Conservation (phyloP, 2,888 invertebrate species). For the Dioctria linearis region DNA sequence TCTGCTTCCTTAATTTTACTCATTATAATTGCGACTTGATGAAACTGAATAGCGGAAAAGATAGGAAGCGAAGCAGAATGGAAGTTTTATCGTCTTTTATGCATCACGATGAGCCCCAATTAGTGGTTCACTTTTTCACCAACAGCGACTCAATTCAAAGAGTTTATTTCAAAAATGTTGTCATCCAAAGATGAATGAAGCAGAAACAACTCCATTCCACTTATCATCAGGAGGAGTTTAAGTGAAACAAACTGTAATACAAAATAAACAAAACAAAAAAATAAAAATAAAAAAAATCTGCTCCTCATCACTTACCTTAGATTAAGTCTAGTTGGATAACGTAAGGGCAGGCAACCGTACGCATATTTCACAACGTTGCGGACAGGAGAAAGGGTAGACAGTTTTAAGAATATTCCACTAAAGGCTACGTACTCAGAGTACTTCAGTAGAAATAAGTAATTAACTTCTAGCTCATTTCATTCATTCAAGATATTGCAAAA, state of each 20-base stretch:
- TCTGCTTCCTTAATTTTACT: slow-evolving; percentile 32
- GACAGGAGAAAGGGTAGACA: not conserved
- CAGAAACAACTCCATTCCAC: slow-evolving; percentile 18
- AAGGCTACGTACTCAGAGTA: slow-evolving; percentile 38
- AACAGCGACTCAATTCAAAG: slow-evolving; percentile 43
- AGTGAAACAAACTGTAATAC: slow-evolving; percentile 24
- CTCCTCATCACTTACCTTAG: slow-evolving; percentile 22
- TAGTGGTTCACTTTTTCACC: slow-evolving; percentile 46
- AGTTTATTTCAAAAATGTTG: slow-evolving; percentile 45
- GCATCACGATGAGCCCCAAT: slow-evolving; percentile 46
- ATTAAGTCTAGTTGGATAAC: not conserved
- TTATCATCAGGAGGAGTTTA: slow-evolving; percentile 29
- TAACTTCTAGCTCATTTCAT: slow-evolving; percentile 44
- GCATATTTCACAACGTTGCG: slow-evolving; percentile 5
- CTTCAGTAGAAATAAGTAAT: slow-evolving; percentile 34
- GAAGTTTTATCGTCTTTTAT: slow-evolving; percentile 52
- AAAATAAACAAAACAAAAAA: slow-evolving; percentile 11
- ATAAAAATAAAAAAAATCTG: slow-evolving; percentile 16
- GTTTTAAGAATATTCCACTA: slow-evolving; percentile 38
- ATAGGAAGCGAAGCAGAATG: slow-evolving; percentile 31
- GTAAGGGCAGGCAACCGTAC: slow-evolving; percentile 4
- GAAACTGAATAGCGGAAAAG: slow-evolving; percentile 28
- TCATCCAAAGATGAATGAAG: slow-evolving; percentile 35
- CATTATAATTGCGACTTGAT: slow-evolving; percentile 32
- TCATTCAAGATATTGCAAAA: slow-evolving; percentile 40